Evolutionary conservation across 2,888 invertebrate genomes (phyloP).

Genomic region (Drosophila sordidapex): DNA sequence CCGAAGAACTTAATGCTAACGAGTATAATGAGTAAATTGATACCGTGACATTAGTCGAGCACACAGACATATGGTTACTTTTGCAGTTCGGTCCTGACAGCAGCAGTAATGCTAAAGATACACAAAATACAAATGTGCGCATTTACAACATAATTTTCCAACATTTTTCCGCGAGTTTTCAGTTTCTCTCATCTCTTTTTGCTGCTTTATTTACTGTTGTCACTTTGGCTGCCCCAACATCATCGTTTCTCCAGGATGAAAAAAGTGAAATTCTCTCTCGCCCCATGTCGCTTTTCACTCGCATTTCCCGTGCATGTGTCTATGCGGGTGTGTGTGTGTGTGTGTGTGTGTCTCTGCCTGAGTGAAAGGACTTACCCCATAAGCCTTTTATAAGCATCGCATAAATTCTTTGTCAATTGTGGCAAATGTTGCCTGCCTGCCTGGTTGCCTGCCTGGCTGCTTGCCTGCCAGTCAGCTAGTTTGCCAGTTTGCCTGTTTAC

Average conservation of each 20-base stretch:
- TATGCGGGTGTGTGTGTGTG: not conserved
- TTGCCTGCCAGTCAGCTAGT: constrained; percentile 27
- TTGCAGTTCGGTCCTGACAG: not conserved
- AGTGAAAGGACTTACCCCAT: constrained; percentile 64
- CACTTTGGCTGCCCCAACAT: constrained; percentile 40
- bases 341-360: constrained; percentile 35
- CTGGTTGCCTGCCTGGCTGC: not conserved
- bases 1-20: not conserved
- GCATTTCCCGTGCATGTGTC: constrained; percentile 16
- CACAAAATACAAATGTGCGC: constrained; percentile 50
- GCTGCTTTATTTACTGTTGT: constrained; percentile 64
- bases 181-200: constrained; percentile 27
- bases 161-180: constrained; percentile 49
- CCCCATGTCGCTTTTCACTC: constrained; percentile 18
- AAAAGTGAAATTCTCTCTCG: constrained; percentile 59
- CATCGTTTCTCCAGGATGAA: constrained; percentile 35
- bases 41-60: not conserved
- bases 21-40: not conserved
- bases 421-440: constrained; percentile 57
- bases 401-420: constrained; percentile 79
- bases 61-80: not conserved
- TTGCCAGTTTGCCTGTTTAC: constrained; percentile 34
- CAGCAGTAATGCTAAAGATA: constrained; percentile 22
- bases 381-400: constrained; percentile 75
- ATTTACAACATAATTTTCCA: constrained; percentile 68